phyloP scores from a whole-genome alignment of 2,888 invertebrate genomes.

The Zonitis immaculata region DNA sequence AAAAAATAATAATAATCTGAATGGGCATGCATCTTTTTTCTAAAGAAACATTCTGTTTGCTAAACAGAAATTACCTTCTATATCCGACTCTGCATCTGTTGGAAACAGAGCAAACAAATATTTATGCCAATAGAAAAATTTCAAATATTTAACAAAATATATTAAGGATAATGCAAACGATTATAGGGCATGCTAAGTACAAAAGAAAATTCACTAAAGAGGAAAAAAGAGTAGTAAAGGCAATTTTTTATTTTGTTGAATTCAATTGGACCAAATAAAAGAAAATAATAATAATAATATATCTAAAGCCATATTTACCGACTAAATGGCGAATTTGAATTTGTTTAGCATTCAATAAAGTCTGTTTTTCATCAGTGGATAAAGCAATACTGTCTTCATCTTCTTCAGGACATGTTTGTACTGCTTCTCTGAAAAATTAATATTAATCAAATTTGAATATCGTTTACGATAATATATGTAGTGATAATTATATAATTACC shows the following conservation, averaged over 20 bases:
- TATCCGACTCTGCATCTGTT: constrained; percentile 49
- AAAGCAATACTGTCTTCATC: constrained; percentile 67
- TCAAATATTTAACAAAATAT: background rate
- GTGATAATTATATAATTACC: constrained; percentile 49
- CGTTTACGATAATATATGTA: too few species aligned
- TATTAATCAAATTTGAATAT: too few species aligned
- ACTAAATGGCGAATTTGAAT: constrained; percentile 76
- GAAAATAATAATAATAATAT: background rate
- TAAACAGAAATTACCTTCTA: constrained; percentile 46
- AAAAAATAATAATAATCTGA: too few species aligned
- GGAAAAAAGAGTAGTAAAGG: background rate
- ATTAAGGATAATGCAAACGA: background rate
- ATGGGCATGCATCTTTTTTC: too few species aligned
- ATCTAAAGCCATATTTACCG: too few species aligned
- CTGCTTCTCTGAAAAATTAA: constrained; percentile 72
- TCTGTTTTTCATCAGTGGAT: constrained; percentile 73
- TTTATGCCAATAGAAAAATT: constrained; percentile 30
- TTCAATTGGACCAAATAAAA: background rate
- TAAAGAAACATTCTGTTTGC: background rate
- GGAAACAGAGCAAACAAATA: constrained; percentile 36
- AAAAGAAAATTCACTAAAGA: background rate
- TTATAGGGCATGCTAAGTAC: background rate
- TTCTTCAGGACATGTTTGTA: constrained; percentile 80
- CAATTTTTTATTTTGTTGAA: background rate
- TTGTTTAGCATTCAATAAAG: constrained; percentile 70